phyloP scores from a whole-genome alignment of 2,888 invertebrate species.

The Achlya flavicornis region DNA sequence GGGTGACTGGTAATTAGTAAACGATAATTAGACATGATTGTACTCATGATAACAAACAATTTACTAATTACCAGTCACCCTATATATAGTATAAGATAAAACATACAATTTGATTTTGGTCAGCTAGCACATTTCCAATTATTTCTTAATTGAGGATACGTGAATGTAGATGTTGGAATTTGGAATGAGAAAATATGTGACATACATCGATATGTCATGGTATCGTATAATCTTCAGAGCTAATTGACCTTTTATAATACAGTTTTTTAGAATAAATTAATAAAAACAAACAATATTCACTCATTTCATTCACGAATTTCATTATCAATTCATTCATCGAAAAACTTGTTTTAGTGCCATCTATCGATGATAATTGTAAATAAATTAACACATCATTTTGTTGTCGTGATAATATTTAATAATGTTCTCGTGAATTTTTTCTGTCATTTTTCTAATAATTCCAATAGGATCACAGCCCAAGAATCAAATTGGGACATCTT shows the following conservation, averaged over 20 bases:
- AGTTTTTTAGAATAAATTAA: not conserved
- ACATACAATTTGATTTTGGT: no score
- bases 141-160: no score
- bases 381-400: not conserved
- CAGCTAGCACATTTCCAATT: no score
- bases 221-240: not conserved
- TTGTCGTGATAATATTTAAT: not conserved
- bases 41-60: no score
- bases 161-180: not conserved
- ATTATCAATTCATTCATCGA: no score
- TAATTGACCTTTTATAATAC: not conserved
- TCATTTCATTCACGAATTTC: not conserved
- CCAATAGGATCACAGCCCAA: conserved; percentile 58
- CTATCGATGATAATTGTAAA: not conserved
- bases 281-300: not conserved
- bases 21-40: no score
- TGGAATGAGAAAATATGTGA: not conserved
- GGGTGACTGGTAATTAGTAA: no score
- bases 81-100: no score
- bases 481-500: conserved; percentile 58
- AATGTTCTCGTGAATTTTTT: not conserved
- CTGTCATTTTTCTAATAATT: not conserved
- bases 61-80: no score
- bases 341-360: not conserved
- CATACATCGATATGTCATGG: not conserved